phyloP scores from a whole-genome alignment of 2,113 vertebrate genomes.

The Callipepla squamata region DNA sequence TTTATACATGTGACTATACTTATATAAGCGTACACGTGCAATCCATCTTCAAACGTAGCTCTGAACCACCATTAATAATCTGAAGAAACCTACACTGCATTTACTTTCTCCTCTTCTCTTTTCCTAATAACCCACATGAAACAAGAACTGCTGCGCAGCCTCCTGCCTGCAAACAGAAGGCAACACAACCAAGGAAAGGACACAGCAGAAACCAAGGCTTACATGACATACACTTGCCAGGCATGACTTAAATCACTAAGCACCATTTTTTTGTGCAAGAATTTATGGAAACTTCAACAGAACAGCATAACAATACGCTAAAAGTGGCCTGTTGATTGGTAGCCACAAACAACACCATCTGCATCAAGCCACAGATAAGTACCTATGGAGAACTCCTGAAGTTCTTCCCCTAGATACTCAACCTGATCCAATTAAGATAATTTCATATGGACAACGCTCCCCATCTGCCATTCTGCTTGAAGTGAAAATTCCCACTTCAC shows the following conservation, averaged over 20 bases:
- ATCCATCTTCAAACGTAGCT: background rate
- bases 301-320: background rate
- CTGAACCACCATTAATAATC: background rate
- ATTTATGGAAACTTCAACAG: background rate
- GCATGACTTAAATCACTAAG: background rate
- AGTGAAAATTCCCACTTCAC: background rate
- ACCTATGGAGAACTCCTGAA: accelerated
- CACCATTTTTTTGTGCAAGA: background rate
- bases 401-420: background rate
- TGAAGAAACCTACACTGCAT: background rate
- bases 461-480: background rate
- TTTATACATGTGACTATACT: background rate
- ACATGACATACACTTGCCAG: background rate
- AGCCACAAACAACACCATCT: background rate
- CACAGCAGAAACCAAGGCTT: background rate
- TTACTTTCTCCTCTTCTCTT: background rate
- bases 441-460: background rate
- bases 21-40: background rate
- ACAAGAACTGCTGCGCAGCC: background rate
- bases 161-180: background rate
- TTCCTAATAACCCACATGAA: background rate
- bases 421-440: background rate
- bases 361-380: background rate
- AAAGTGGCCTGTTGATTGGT: background rate
- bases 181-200: background rate